phyloP scores from a whole-genome alignment of 2,888 invertebrate genomes.

The Myopa tessellatipennis region DNA sequence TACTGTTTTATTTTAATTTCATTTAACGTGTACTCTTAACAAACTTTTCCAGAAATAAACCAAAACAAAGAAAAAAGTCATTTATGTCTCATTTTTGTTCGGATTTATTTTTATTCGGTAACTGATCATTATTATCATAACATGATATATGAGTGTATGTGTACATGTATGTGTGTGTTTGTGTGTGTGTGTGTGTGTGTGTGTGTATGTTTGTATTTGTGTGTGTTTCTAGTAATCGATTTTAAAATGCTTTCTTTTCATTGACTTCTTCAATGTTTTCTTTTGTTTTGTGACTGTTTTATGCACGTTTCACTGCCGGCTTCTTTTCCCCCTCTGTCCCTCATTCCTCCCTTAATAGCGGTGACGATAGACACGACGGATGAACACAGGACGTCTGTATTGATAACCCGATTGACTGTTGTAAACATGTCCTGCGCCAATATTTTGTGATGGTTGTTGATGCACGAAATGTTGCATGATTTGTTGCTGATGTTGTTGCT shows the following conservation, averaged over 20 bases:
- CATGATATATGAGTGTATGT: not conserved
- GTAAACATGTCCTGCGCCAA: slow-evolving; percentile 54
- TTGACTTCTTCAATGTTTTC: too few species aligned
- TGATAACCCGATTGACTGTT: slow-evolving; percentile 59
- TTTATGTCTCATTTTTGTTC: too few species aligned
- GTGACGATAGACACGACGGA: slow-evolving; percentile 61
- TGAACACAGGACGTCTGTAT: slow-evolving; percentile 63
- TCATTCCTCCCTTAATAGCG: slow-evolving; percentile 30
- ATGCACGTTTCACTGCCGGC: not conserved
- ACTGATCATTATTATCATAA: too few species aligned
- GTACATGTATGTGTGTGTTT: not conserved
- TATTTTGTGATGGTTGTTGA: slow-evolving; percentile 21
- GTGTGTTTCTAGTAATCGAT: not conserved
- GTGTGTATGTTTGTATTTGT: not conserved
- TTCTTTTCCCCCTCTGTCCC: not conserved
- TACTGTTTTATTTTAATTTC: too few species aligned
- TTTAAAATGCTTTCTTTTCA: too few species aligned
- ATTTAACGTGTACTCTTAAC: too few species aligned
- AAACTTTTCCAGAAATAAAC: too few species aligned
- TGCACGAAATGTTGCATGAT: not conserved
- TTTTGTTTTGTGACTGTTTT: too few species aligned
- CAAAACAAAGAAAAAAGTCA: too few species aligned
- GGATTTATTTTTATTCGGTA: too few species aligned
- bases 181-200: not conserved
- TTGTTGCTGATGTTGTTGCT: not conserved